Percentiles rank a stretch among this genome's conserved stretches.
Evolutionary conservation across 2,113 vertebrate genomes (phyloP).

Genomic region (Lophius piscatorius): DNA sequence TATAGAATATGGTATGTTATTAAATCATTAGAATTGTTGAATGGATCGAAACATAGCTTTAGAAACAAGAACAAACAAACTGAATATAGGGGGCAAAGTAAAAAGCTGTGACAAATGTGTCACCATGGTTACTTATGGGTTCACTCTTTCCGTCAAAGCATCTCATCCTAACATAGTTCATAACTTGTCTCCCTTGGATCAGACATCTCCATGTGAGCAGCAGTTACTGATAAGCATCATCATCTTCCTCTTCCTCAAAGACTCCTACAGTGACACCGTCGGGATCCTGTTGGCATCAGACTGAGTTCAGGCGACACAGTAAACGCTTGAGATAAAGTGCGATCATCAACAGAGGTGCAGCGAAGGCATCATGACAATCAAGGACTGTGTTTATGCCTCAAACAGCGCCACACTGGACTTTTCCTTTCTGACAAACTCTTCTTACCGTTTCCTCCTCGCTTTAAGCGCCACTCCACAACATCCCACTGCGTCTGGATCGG

Average conservation of each 20-base stretch:
- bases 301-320: not conserved
- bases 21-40: no score
- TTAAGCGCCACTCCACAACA: not conserved
- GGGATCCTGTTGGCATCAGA: constrained; percentile 15
- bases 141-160: no score
- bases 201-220: not conserved
- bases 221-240: constrained; percentile 36
- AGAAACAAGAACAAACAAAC: no score
- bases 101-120: no score
- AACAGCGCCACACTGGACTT: no score
- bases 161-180: no score
- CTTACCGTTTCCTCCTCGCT: constrained; percentile 38
- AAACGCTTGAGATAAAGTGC: not conserved
- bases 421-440: not conserved
- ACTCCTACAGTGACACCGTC: constrained; percentile 15
- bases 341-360: constrained; percentile 14
- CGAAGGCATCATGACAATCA: no score
- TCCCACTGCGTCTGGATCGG: not conserved
- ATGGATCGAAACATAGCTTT: no score
- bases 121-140: no score
- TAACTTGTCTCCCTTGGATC: not conserved
- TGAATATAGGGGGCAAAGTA: no score
- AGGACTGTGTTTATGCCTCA: no score
- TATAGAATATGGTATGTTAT: no score
- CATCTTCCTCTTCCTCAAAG: constrained; percentile 14